Evolutionary conservation across 2,797 vertebrate species (phyloP).

Genomic region (Spondyliosoma cantharus): DNA sequence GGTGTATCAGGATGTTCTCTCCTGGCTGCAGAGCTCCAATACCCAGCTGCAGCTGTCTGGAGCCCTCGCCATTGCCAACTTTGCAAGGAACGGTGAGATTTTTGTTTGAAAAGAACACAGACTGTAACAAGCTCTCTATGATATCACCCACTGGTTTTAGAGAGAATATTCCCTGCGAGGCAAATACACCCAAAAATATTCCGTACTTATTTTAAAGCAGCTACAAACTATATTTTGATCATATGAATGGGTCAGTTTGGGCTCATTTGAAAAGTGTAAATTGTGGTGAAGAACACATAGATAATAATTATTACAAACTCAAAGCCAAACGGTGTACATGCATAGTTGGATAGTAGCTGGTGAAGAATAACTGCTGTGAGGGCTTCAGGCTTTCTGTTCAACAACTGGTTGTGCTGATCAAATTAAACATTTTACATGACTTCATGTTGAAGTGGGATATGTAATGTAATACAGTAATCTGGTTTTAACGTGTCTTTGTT

Average conservation of each 20-base stretch:
- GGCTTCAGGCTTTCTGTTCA: neutral
- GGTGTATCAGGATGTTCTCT: conserved; percentile 82
- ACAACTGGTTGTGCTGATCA: neutral
- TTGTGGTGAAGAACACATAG: neutral
- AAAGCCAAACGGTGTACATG: too few relatives aligned
- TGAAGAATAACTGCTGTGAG: neutral
- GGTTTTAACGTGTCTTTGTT: neutral
- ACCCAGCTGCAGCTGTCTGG: conserved; percentile 84
- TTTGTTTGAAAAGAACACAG: neutral
- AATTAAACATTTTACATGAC: neutral
- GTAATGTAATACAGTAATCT: neutral
- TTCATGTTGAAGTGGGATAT: neutral
- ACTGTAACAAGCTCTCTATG: neutral
- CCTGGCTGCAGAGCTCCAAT: conserved; percentile 83
- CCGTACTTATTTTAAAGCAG: neutral
- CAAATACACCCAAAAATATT: neutral
- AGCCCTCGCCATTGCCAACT: conserved; percentile 82
- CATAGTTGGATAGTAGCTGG: too few relatives aligned
- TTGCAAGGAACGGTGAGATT: conserved; percentile 82
- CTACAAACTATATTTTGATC: neutral
- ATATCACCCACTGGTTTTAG: neutral
- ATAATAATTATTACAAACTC: neutral
- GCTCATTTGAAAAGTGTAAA: neutral
- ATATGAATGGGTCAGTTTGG: neutral
- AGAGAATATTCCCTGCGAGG: neutral